phyloP scores from a whole-genome alignment of 2,888 invertebrate genomes.

The Spisula solida region DNA sequence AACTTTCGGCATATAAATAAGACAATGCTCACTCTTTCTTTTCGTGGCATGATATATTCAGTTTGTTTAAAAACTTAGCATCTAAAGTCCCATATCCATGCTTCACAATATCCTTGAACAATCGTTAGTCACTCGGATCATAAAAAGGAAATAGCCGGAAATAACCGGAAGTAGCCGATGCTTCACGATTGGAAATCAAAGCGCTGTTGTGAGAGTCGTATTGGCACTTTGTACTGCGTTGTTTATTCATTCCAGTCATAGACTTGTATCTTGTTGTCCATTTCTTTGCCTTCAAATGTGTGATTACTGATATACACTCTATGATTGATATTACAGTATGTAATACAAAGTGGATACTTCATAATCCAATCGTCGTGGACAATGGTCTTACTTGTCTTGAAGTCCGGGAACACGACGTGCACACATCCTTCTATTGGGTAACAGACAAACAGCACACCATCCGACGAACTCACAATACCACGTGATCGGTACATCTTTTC shows the following conservation, averaged over 20 bases:
- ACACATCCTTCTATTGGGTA: background rate
- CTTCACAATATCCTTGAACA: too few species aligned
- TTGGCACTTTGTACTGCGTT: background rate
- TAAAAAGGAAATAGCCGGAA: too few species aligned
- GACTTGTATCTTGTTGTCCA: background rate
- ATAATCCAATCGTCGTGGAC: background rate
- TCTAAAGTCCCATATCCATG: too few species aligned
- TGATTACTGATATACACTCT: background rate
- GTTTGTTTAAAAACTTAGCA: too few species aligned
- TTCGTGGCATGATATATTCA: too few species aligned
- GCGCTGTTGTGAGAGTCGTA: too few species aligned
- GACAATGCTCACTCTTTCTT: too few species aligned
- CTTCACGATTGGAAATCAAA: too few species aligned
- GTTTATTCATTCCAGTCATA: background rate
- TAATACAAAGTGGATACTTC: background rate
- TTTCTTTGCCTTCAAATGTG: background rate
- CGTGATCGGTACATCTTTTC: background rate
- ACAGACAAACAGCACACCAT: constrained; percentile 10
- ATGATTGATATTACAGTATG: background rate
- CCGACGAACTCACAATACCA: background rate
- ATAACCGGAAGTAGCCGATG: too few species aligned
- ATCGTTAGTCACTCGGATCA: too few species aligned
- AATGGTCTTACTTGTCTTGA: background rate
- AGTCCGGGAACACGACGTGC: background rate
- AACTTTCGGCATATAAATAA: too few species aligned